phyloP scores from a whole-genome alignment of 2,113 vertebrate species.

The Myotis yumanensis region DNA sequence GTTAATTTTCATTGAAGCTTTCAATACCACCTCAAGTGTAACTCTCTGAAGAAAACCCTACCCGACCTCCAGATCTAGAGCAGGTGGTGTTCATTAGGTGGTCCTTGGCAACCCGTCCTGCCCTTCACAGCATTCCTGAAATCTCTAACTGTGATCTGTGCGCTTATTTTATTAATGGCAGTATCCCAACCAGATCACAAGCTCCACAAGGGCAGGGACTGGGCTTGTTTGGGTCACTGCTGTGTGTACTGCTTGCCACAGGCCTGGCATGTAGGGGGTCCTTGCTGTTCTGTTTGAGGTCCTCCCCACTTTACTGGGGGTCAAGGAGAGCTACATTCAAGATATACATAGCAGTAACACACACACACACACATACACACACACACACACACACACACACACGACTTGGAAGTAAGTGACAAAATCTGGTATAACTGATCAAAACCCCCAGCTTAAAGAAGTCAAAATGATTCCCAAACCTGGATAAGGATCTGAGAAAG shows the following conservation, averaged over 20 bases:
- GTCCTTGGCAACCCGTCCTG: background rate
- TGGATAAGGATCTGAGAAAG: background rate
- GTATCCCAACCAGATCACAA: background rate
- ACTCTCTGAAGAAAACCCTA: background rate
- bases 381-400: background rate
- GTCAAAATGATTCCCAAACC: background rate
- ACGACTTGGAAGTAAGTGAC: background rate
- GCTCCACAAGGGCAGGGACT: background rate
- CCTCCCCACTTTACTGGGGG: background rate
- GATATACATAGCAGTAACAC: background rate
- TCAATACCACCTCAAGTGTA: background rate
- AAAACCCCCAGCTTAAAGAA: background rate
- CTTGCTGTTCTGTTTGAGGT: background rate
- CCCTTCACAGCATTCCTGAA: background rate
- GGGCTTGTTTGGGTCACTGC: background rate
- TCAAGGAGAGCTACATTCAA: background rate
- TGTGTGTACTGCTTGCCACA: background rate
- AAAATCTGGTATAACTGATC: background rate
- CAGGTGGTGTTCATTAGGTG: background rate
- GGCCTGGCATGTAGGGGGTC: background rate
- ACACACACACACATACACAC: background rate
- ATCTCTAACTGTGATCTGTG: background rate
- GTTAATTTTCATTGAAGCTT: background rate
- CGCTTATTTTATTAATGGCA: background rate
- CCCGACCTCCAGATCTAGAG: background rate